A percentile compares a stretch with the other conserved stretches of the same genome.
These are phyloP conservation scores for Pristionchus entomophagus DNA, from an alignment of 2,888 invertebrate genomes.

Conservation along the genomic window DNA sequence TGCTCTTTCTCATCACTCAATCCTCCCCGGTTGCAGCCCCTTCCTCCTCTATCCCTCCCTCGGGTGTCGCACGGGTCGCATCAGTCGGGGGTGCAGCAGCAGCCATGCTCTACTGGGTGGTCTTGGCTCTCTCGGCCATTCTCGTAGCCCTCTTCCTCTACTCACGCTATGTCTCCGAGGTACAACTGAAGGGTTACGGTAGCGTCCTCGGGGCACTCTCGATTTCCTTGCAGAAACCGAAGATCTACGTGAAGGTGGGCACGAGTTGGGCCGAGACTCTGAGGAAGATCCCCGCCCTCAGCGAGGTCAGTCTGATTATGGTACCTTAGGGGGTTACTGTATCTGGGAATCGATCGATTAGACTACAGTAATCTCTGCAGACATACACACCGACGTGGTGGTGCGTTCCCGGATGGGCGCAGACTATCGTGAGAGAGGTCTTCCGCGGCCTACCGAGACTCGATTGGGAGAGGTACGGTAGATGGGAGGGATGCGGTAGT, in stretches of 20 bases:
- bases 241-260: slow-evolving; percentile 42
- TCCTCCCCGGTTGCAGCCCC: not conserved
- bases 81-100: slow-evolving; percentile 2
- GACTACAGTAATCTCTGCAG: slow-evolving; percentile 46
- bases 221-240: slow-evolving; percentile 37
- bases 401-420: slow-evolving; percentile 64
- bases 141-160: slow-evolving; percentile 43
- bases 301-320: not conserved
- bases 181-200: not conserved
- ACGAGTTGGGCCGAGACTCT: slow-evolving; percentile 32
- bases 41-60: not conserved
- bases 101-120: not conserved
- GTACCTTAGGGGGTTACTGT: not conserved
- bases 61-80: slow-evolving; percentile 31
- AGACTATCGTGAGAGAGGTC: slow-evolving; percentile 62
- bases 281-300: not conserved
- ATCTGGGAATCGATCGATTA: not conserved
- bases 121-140: slow-evolving; percentile 5
- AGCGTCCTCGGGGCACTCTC: not conserved
- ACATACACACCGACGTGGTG: slow-evolving; percentile 67
- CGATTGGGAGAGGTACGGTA: slow-evolving; percentile 60
- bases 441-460: slow-evolving; percentile 59
- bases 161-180: slow-evolving; percentile 46
- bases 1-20: too few relatives aligned
- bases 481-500: not conserved